These are phyloP conservation scores for Drosophila meridionalis DNA, from an alignment of 2,888 invertebrate species.

Conservation along the genomic window DNA sequence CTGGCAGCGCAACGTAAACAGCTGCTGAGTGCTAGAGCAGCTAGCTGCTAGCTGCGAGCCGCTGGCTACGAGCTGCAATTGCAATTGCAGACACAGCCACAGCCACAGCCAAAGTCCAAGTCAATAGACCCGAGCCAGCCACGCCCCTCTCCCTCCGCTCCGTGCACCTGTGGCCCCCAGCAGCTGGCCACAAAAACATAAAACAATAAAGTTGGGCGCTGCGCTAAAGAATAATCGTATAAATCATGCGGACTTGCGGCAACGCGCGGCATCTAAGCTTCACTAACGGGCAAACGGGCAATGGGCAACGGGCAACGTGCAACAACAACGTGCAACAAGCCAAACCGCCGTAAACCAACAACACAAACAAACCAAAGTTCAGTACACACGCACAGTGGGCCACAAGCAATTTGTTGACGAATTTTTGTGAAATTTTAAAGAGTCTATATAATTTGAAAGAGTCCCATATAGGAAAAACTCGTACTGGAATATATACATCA, in stretches of 20 bases:
- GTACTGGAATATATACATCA: background rate
- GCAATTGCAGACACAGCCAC: constrained; percentile 4
- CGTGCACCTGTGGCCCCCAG: background rate
- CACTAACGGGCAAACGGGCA: constrained; percentile 66
- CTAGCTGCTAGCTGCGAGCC: constrained; percentile 47
- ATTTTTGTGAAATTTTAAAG: background rate
- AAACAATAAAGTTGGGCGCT: constrained; percentile 80
- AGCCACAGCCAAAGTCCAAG: constrained; percentile 9
- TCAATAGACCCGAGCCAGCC: constrained; percentile 25
- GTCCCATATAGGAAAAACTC: background rate
- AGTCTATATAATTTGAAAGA: background rate
- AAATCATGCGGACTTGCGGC: constrained; percentile 79
- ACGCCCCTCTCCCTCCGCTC: background rate
- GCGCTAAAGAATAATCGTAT: constrained; percentile 80
- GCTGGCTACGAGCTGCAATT: constrained; percentile 59
- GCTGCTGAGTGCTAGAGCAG: constrained; percentile 50
- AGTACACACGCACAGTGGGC: constrained; percentile 15
- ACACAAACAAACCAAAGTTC: constrained; percentile 17
- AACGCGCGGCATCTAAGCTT: constrained; percentile 67
- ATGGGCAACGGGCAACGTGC: constrained; percentile 22
- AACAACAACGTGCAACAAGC: constrained; percentile 38
- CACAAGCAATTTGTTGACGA: background rate
- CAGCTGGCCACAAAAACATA: constrained; percentile 71
- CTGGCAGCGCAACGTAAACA: constrained; percentile 35
- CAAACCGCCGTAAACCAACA: constrained; percentile 18